These are phyloP conservation scores for Hartigia nigra DNA, from an alignment of 2,888 invertebrate genomes.

Conservation along the genomic window DNA sequence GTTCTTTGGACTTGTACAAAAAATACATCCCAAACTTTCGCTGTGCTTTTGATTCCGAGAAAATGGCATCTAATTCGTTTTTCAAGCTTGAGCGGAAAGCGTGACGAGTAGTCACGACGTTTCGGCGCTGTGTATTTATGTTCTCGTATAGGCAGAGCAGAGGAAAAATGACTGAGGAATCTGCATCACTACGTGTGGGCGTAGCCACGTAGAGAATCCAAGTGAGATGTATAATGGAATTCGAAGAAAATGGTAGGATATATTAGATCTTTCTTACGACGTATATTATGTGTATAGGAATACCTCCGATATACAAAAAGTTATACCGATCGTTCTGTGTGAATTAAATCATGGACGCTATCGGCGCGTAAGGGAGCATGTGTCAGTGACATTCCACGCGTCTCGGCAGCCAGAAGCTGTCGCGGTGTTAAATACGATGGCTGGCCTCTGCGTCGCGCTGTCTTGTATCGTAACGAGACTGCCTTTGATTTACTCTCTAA, in stretches of 20 bases:
- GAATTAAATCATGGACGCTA: neutral
- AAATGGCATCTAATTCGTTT: neutral
- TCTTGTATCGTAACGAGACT: slow-evolving; percentile 41
- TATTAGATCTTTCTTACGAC: neutral
- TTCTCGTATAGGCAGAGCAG: slow-evolving; percentile 15
- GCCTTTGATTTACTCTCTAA: slow-evolving; percentile 6
- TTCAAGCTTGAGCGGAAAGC: neutral
- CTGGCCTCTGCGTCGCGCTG: slow-evolving; percentile 53
- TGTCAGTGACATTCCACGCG: slow-evolving; percentile 48
- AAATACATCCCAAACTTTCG: neutral
- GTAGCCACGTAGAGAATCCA: neutral
- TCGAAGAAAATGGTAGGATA: neutral
- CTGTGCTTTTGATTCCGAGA: neutral
- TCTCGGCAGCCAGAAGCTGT: slow-evolving; percentile 43
- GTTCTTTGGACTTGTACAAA: neutral
- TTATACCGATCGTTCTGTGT: neutral
- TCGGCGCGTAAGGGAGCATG: neutral
- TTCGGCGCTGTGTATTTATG: slow-evolving; percentile 2
- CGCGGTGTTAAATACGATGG: slow-evolving; percentile 52
- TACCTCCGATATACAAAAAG: neutral
- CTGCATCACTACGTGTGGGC: neutral
- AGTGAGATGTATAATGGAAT: neutral
- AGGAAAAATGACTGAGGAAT: slow-evolving; percentile 1
- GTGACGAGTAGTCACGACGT: neutral
- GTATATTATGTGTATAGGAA: neutral